These are phyloP conservation scores for Probosciger aterrimus DNA, from an alignment of 2,113 vertebrate genomes.

Conservation along the genomic window DNA sequence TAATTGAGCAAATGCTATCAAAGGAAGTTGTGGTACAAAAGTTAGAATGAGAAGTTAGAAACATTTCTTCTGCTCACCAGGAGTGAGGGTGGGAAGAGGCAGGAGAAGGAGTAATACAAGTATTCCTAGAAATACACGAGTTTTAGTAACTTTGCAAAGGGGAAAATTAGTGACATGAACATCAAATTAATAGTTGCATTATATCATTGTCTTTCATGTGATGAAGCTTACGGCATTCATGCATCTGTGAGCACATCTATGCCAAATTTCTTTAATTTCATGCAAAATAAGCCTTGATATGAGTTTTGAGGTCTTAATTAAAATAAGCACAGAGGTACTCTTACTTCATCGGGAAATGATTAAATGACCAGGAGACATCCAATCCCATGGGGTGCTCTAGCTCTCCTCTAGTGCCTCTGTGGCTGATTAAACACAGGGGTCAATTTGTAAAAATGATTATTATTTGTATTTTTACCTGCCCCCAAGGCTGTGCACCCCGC, in stretches of 20 bases:
- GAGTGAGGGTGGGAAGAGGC: rapidly evolving
- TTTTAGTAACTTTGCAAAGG: neutral
- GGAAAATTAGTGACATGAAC: neutral
- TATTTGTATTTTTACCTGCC: neutral
- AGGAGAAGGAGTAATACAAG: neutral
- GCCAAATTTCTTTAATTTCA: neutral
- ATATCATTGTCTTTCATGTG: neutral
- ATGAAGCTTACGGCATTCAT: neutral
- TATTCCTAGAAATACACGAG: neutral
- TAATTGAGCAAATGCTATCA: neutral
- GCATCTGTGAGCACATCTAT: neutral
- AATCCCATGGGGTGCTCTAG: neutral
- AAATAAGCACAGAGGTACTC: neutral
- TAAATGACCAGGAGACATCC: neutral
- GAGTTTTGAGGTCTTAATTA: neutral
- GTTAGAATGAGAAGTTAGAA: neutral
- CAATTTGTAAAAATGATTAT: neutral
- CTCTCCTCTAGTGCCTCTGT: neutral
- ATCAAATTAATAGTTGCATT: neutral
- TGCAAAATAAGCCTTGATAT: neutral
- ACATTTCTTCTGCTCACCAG: neutral
- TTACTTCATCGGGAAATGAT: neutral
- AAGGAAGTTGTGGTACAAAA: neutral
- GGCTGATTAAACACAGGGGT: neutral
- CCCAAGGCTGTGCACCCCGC: neutral